Conservation (phyloP, 2,113 vertebrate genomes). For the Ptychochromis oligacanthus region DNA sequence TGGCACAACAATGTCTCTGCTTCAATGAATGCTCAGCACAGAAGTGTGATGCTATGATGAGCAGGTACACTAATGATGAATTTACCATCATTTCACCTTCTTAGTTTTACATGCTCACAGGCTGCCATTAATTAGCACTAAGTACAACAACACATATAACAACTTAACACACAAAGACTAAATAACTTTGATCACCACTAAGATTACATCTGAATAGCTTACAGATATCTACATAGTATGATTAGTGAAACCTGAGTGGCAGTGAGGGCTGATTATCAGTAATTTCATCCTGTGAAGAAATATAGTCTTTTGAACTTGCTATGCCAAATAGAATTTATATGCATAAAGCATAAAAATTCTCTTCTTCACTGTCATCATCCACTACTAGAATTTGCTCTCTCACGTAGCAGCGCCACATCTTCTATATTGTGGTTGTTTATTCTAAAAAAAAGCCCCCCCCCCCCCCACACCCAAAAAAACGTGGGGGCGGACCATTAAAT, state of each 20-base stretch:
- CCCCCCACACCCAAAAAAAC: no score
- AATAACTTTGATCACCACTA: background rate
- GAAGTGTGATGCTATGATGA: background rate
- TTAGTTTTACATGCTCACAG: background rate
- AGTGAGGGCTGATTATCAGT: background rate
- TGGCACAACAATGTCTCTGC: background rate
- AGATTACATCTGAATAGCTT: no score
- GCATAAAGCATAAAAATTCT: background rate
- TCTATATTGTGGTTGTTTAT: background rate
- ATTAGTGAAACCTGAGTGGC: background rate
- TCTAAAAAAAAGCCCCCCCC: background rate
- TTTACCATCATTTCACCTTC: background rate
- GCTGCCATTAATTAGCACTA: background rate
- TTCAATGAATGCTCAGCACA: background rate
- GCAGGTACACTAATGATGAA: rapidly evolving
- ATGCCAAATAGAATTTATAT: background rate
- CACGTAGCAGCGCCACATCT: background rate
- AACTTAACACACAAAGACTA: background rate
- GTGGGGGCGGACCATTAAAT: no score
- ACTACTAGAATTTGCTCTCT: background rate
- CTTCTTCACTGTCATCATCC: background rate
- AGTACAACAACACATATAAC: background rate
- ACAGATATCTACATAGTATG: background rate
- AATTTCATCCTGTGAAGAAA: no score
- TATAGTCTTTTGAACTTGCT: no score